A percentile compares a stretch with the other conserved stretches of the same genome.
Conservation (phyloP, 2,797 vertebrate species). For the Crocodylus rhombifer region DNA sequence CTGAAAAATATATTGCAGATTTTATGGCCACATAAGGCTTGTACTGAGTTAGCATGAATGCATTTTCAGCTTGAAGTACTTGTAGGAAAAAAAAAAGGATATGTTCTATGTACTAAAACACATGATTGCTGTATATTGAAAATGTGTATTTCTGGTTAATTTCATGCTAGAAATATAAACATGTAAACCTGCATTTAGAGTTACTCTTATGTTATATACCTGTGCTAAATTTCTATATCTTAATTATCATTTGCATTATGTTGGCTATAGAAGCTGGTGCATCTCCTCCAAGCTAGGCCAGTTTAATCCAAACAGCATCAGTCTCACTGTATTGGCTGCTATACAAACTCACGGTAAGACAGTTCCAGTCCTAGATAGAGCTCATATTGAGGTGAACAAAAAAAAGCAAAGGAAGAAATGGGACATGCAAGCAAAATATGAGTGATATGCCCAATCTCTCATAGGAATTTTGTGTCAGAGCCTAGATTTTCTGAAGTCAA, state of each 20-base stretch:
- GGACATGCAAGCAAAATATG: background rate
- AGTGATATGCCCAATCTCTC: background rate
- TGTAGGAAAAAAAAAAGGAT: background rate
- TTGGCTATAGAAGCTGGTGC: background rate
- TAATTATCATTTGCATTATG: background rate
- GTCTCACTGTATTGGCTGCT: background rate
- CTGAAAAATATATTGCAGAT: slow-evolving; percentile 2
- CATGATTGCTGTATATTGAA: background rate
- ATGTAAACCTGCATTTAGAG: background rate
- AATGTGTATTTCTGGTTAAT: rapidly evolving
- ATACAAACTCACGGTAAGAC: background rate
- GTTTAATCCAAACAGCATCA: background rate
- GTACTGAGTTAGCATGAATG: background rate
- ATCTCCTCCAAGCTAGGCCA: too few relatives aligned
- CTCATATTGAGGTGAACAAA: background rate
- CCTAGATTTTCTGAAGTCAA: too few relatives aligned
- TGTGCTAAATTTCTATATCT: background rate
- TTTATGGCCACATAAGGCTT: background rate
- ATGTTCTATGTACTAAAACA: background rate
- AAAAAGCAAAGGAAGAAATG: background rate
- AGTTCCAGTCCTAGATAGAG: background rate
- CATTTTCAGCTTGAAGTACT: background rate
- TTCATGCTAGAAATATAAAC: background rate
- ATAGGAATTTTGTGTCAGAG: background rate
- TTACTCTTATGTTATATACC: background rate